These are phyloP conservation scores for Agriotes lineatus DNA, from an alignment of 2,888 invertebrate species.

Conservation along the genomic window DNA sequence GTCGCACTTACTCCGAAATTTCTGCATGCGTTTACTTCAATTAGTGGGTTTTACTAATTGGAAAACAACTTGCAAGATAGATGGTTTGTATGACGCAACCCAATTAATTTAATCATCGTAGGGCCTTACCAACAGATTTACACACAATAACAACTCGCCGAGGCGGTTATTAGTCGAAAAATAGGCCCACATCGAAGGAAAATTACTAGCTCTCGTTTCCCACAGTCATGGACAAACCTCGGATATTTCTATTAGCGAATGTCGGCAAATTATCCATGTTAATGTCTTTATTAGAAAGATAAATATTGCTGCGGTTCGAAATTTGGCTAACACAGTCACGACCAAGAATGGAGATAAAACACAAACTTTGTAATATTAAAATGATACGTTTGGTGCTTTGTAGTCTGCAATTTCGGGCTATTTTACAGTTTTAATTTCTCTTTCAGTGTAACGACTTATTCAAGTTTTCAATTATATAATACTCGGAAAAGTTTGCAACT, in stretches of 20 bases:
- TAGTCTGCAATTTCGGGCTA: conserved; percentile 9
- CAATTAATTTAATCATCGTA: conserved; percentile 21
- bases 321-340: conserved; percentile 33
- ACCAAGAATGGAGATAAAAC: conserved; percentile 23
- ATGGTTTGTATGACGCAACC: neutral
- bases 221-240: conserved; percentile 24
- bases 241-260: conserved; percentile 29
- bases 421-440: conserved; percentile 19
- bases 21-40: conserved; percentile 1
- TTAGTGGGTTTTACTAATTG: conserved; percentile 15
- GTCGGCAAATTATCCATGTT: conserved; percentile 22
- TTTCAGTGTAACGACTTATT: conserved; percentile 7
- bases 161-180: conserved; percentile 1
- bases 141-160: conserved; percentile 14
- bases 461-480: too few species aligned
- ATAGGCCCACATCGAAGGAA: conserved; percentile 13
- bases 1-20: neutral
- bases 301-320: conserved; percentile 22
- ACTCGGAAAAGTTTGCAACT: neutral
- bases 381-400: conserved; percentile 23
- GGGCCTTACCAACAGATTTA: conserved; percentile 14
- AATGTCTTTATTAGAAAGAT: conserved; percentile 30
- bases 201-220: conserved; percentile 23
- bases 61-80: conserved; percentile 4
- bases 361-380: conserved; percentile 24